A percentile compares a stretch with the other conserved stretches of the same genome.
These are phyloP conservation scores for Zophobas morio DNA, from an alignment of 1,140 invertebrate species.

Conservation along the genomic window DNA sequence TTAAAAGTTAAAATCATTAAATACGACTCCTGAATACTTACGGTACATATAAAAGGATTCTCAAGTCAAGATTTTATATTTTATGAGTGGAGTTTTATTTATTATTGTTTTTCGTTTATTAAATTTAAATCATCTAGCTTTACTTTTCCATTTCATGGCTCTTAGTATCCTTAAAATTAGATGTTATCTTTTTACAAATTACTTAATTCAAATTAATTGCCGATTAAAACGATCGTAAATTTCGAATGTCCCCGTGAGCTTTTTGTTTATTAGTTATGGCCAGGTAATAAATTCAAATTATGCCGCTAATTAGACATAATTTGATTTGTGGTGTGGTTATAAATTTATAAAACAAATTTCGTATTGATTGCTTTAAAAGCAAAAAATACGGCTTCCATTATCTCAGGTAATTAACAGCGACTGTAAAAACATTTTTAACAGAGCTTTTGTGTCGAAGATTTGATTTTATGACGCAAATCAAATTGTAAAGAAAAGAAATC, in stretches of 20 bases:
- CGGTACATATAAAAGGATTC: too few species aligned
- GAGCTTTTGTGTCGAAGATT: too few species aligned
- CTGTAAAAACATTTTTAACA: neutral
- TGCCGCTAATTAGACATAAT: conserved; percentile 20
- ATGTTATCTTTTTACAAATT: conserved; percentile 12
- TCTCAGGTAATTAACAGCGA: neutral
- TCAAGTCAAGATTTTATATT: too few species aligned
- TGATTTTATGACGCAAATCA: too few species aligned
- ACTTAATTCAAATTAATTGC: conserved; percentile 22
- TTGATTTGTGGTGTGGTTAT: conserved; percentile 15
- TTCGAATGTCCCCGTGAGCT: conserved; percentile 15
- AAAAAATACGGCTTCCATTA: neutral
- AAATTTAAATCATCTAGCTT: too few species aligned
- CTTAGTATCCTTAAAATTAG: neutral
- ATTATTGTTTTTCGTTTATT: too few species aligned
- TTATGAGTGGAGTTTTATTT: too few species aligned
- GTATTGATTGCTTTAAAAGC: neutral
- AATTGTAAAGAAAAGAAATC: too few species aligned
- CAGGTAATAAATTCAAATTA: conserved; percentile 26
- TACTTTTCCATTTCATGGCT: neutral
- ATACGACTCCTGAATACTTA: too few species aligned
- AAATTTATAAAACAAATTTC: conserved; percentile 6
- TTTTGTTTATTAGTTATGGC: conserved; percentile 18
- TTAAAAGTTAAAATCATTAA: too few species aligned
- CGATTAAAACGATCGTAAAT: conserved; percentile 28